These are phyloP conservation scores for Periparus ater DNA, from an alignment of 2,797 vertebrate species.

Conservation along the genomic window DNA sequence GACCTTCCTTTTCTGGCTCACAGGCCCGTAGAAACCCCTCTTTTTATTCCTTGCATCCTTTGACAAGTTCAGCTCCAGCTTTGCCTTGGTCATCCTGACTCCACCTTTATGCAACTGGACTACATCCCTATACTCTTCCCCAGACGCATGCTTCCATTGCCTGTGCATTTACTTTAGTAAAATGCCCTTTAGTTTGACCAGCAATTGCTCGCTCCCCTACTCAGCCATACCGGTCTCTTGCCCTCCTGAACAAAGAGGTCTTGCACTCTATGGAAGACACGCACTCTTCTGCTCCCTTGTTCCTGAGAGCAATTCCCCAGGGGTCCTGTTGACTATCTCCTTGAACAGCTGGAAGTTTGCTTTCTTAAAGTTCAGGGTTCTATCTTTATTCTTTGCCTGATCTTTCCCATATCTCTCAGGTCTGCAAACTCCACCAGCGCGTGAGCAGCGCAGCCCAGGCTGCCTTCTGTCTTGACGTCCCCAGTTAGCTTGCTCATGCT, in stretches of 20 bases:
- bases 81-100: background rate
- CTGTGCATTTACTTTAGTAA: background rate
- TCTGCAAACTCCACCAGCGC: background rate
- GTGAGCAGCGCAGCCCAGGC: background rate
- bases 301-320: background rate
- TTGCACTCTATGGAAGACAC: background rate
- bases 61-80: background rate
- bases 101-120: background rate
- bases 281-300: background rate
- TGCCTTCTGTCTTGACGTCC: background rate
- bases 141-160: background rate
- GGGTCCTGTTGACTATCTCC: background rate
- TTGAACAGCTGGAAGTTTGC: background rate
- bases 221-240: fast-evolving
- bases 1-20: background rate
- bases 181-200: background rate
- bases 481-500: background rate
- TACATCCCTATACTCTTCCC: background rate
- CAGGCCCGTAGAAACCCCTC: background rate
- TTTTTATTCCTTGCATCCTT: background rate
- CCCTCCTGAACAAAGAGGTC: background rate
- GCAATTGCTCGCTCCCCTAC: background rate
- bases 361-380: background rate
- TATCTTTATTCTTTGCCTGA: background rate
- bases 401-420: background rate